Base-by-base conservation (phyloP, 1,140 invertebrate species). In the Drosophila watanabei region DNA sequence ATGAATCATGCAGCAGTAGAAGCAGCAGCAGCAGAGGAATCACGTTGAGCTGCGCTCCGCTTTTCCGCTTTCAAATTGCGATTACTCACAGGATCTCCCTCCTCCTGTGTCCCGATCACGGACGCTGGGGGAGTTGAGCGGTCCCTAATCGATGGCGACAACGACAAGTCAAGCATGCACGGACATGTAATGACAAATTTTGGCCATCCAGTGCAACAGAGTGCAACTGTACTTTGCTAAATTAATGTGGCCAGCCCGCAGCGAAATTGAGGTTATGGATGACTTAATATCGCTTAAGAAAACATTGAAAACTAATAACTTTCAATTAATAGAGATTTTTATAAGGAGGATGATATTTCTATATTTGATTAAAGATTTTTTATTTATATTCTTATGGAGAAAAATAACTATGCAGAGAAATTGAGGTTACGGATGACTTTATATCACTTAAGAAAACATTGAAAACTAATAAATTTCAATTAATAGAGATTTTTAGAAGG, bases 91-190 rank as follows among this genome's bases (percentile, higher is more conserved):
- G 71, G 20, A 51, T 57, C 54, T 20, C 18, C 52, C 54, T 20
- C 18, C 52, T 2, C 18, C 5, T 5, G 35, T 14, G 8, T 4
- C 52, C 51, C 18, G 33, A 35, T 33, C 43, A 60, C 54, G 45
- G 28, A 43, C 33, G 14, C 28, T 35, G 41, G 66, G 51, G 52
- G 66, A 32, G 9, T 18, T n/a, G 43, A 62, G 39, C 33, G 63
- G 35, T 68, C 65, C 66, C 71, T 61, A 75, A 75, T 75, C 71
- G 70, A 75, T 73, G 71, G 56, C 56, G 71, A 75, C 71, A 73
- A 60, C 70, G 71, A 73, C 70, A 75, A 75, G 71, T 75, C 69
- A 75, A 52, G 71, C 69, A 73, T 75, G 54, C 71, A 43, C 14
- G 48, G 68, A 59, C 54, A 75, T 73, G 35, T 73, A 75, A 73